Evolutionary conservation across 2,797 vertebrate genomes (phyloP), one percentile per base, ranked within the genome.

Genomic region (Poeciliopsis presidionis): DNA sequence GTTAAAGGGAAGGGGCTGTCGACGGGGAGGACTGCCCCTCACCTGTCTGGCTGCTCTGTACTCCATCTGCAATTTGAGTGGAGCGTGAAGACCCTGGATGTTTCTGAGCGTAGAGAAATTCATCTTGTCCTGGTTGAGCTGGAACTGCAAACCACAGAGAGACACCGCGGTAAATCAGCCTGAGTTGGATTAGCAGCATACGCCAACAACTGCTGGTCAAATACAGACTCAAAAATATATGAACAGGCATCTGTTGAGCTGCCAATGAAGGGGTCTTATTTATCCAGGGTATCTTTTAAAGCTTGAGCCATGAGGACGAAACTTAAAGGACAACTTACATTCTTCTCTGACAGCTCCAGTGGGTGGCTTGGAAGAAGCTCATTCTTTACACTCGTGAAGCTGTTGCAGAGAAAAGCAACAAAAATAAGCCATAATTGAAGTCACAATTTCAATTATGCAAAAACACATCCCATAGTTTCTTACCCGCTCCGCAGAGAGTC

Each of bases 41-140:
- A 99, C 98, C 97, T 98, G 98, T 93, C 96, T 96, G 30, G 96
- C 97, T 36, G 98, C 98, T 87, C 95, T 97, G 93, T 97, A 98
- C 90, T 99, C 98, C 98, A 99, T 99, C 91, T 99, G 98, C 72
- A 99, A 90, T 90, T 98, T 99, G 43, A 99, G 95, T 0, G 98
- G 97, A 18, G 98, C 98, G 11, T 98, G 97, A 7, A 99, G 95
- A 86, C 98, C 98, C 94, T 99, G 98, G 91, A 99, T 98, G 90
- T 98, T 99, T 91, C 98, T 96, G 91, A 99, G 92, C 0, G 95
- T 97, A 3, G 96, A 95, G 82, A 98, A 96, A 90, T 97, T 98
- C 93, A 98, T 97, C 92, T 97, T 97, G 90, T 99, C 98, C 93
- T 97, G 96, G 94, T 96, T 99, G 73, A 97, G 89, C 88, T 95